These are phyloP conservation scores for Pseudochromis fuscus DNA, from an alignment of 2,797 vertebrate genomes.

Conservation along the genomic window DNA sequence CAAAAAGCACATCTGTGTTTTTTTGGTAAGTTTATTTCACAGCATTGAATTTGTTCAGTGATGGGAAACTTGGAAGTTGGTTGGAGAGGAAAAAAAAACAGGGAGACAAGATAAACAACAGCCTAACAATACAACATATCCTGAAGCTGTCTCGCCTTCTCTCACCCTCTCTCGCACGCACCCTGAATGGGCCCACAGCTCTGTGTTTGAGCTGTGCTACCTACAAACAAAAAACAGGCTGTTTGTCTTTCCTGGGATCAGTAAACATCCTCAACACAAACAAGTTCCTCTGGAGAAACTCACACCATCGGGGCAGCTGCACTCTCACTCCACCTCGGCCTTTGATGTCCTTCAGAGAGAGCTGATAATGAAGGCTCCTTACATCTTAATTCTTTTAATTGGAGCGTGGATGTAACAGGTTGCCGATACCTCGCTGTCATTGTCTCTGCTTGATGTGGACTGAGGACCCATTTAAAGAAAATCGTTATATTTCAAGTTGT, in stretches of 20 bases:
- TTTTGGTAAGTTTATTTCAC: constrained; percentile 20
- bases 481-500: constrained; percentile 11
- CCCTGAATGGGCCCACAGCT: constrained; percentile 52
- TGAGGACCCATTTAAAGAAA: constrained; percentile 7
- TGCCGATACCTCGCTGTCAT: constrained; percentile 54
- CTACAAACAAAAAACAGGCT: constrained; percentile 79
- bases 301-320: constrained; percentile 85
- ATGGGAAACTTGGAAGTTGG: constrained; percentile 67
- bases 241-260: constrained; percentile 88
- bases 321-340: constrained; percentile 82
- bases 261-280: constrained; percentile 89
- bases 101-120: constrained; percentile 70
- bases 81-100: constrained; percentile 59
- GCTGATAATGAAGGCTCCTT: constrained; percentile 82
- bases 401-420: constrained; percentile 71
- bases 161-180: constrained; percentile 23
- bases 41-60: constrained; percentile 38
- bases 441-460: constrained; percentile 42
- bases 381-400: constrained; percentile 84
- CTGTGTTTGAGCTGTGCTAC: constrained; percentile 78
- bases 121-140: constrained; percentile 74
- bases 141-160: constrained; percentile 47
- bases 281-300: constrained; percentile 83
- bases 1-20: background rate
- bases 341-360: constrained; percentile 84